These are phyloP conservation scores for Neria commutata DNA, from an alignment of 2,888 invertebrate genomes.

Conservation along the genomic window DNA sequence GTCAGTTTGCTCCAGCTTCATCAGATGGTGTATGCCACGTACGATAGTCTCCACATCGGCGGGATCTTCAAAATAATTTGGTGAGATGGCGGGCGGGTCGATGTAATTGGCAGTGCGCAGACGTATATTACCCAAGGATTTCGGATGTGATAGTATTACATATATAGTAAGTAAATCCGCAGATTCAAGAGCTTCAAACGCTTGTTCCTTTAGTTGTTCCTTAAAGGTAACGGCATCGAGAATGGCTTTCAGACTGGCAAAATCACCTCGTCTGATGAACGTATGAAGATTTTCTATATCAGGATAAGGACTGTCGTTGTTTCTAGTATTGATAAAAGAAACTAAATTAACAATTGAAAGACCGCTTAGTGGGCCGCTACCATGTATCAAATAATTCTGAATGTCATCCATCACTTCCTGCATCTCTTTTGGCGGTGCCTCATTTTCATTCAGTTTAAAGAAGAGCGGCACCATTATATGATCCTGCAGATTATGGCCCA, in stretches of 20 bases:
- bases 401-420: constrained; percentile 41
- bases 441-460: constrained; percentile 63
- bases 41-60: constrained; percentile 70
- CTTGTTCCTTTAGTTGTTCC: constrained; percentile 56
- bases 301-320: constrained; percentile 66
- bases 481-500: constrained; percentile 85
- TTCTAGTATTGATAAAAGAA: constrained; percentile 65
- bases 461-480: constrained; percentile 75
- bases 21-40: constrained; percentile 65
- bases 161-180: constrained; percentile 66
- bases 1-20: constrained; percentile 62
- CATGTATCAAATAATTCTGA: constrained; percentile 62
- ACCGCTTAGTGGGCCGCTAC: constrained; percentile 62
- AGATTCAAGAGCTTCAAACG: constrained; percentile 56
- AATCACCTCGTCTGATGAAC: constrained; percentile 57
- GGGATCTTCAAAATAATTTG: constrained; percentile 71
- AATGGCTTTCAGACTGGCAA: constrained; percentile 53
- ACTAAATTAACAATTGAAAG: constrained; percentile 61
- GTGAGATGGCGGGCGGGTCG: constrained; percentile 70
- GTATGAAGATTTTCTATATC: constrained; percentile 74
- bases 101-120: constrained; percentile 69
- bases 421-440: constrained; percentile 39
- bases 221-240: constrained; percentile 60
- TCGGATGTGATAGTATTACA: constrained; percentile 70
- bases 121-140: constrained; percentile 70